These are phyloP conservation scores for Piezodorus guildinii DNA, from an alignment of 1,140 invertebrate species.

Conservation along the genomic window DNA sequence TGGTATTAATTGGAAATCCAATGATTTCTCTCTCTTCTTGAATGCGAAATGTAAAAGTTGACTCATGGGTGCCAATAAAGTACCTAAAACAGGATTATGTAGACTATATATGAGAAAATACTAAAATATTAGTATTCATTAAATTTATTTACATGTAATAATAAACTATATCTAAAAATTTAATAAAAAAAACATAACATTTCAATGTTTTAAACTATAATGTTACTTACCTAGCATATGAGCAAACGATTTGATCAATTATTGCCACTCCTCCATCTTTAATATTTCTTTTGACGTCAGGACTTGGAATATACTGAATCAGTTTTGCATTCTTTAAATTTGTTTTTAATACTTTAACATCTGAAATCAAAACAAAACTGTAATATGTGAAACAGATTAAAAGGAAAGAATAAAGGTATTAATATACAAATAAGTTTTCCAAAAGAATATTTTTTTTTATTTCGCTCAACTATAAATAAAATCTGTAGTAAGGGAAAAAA, in stretches of 20 bases:
- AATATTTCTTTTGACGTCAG: slow-evolving; percentile 38
- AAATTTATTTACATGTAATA: too few species aligned
- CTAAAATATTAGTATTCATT: too few species aligned
- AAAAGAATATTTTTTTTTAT: too few species aligned
- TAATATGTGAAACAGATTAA: too few species aligned
- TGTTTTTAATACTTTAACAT: slow-evolving; percentile 39
- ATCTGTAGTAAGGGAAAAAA: too few species aligned
- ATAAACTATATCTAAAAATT: too few species aligned
- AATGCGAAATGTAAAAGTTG: slow-evolving; percentile 91
- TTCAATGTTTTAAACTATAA: not conserved
- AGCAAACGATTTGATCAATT: slow-evolving; percentile 92
- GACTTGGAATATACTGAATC: slow-evolving; percentile 38
- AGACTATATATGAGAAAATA: too few species aligned
- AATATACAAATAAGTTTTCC: too few species aligned
- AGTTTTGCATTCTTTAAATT: slow-evolving; percentile 38
- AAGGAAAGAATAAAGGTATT: too few species aligned
- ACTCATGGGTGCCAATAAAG: slow-evolving; percentile 86
- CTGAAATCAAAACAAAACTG: slow-evolving; percentile 32
- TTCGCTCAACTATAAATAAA: too few species aligned
- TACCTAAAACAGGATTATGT: slow-evolving; percentile 38
- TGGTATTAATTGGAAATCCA: slow-evolving; percentile 64
- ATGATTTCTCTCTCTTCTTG: slow-evolving; percentile 95
- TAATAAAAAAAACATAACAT: too few species aligned
- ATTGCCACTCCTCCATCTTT: slow-evolving; percentile 85
- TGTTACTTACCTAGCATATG: slow-evolving; percentile 59